phyloP scores from a whole-genome alignment of 2,888 invertebrate species.

The Drosophila pegasa region DNA sequence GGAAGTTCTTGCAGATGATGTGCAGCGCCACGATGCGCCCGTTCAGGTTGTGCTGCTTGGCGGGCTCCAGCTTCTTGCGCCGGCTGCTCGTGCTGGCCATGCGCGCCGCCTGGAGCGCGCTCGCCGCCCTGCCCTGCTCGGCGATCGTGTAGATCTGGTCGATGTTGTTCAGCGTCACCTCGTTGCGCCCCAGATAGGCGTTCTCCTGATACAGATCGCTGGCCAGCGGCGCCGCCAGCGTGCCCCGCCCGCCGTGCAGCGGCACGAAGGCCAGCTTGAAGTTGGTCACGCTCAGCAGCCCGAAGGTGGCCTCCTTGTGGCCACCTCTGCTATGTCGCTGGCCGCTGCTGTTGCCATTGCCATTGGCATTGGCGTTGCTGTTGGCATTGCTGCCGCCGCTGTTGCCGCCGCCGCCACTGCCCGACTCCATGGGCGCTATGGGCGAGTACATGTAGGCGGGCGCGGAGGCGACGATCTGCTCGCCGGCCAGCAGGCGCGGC shows the following conservation, averaged over 20 bases:
- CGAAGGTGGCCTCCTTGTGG: slow-evolving; percentile 90
- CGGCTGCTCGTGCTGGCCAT: slow-evolving; percentile 66
- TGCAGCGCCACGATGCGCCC: slow-evolving; percentile 84
- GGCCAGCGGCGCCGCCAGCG: slow-evolving; percentile 39
- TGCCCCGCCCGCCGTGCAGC: slow-evolving; percentile 51
- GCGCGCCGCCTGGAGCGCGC: slow-evolving; percentile 76
- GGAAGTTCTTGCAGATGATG: slow-evolving; percentile 89
- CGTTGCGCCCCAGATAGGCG: slow-evolving; percentile 81
- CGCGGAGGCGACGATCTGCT: slow-evolving; percentile 92
- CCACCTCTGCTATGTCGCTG: slow-evolving; percentile 23
- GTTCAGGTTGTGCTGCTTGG: slow-evolving; percentile 82
- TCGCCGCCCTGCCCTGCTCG: slow-evolving; percentile 75
- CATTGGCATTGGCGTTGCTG: neutral
- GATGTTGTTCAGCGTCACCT: slow-evolving; percentile 84
- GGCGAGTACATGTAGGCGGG: slow-evolving; percentile 94
- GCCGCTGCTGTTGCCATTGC: slow-evolving; percentile 86
- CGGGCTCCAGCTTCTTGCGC: slow-evolving; percentile 81
- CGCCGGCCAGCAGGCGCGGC: slow-evolving; percentile 84
- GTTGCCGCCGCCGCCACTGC: slow-evolving; percentile 87
- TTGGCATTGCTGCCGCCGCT: slow-evolving; percentile 85
- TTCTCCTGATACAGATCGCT: slow-evolving; percentile 82
- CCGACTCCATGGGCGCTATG: slow-evolving; percentile 81
- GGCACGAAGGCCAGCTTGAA: slow-evolving; percentile 96
- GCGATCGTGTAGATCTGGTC: slow-evolving; percentile 84
- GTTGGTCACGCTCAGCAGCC: slow-evolving; percentile 95